Percentiles rank a stretch among this genome's conserved stretches.
phyloP scores from a whole-genome alignment of 92 coral and sea anemone genomes.

The Parazoanthus swiftii region DNA sequence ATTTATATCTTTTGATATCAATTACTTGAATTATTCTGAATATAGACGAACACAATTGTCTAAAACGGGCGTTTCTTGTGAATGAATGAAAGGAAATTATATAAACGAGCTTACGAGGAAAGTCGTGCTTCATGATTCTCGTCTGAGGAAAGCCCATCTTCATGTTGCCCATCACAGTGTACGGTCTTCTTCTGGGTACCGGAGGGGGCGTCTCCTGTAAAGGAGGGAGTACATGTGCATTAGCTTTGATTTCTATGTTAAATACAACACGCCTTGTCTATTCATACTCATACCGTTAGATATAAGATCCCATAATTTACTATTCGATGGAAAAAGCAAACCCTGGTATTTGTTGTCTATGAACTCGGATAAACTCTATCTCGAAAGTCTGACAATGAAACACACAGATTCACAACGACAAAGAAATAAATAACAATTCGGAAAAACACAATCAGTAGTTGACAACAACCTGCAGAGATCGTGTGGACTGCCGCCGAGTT shows the following conservation, averaged over 20 bases:
- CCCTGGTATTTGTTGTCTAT: background rate
- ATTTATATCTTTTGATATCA: no score
- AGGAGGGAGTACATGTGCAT: background rate
- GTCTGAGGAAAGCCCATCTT: conserved; percentile 98
- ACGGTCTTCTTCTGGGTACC: conserved; percentile 87
- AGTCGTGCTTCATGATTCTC: conserved; percentile 87
- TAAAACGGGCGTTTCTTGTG: background rate
- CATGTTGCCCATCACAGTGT: conserved; percentile 95
- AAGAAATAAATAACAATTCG: no score
- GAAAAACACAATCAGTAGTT: no score
- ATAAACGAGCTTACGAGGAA: conserved; percentile 58
- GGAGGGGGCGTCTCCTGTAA: conserved; percentile 89
- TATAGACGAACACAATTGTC: background rate
- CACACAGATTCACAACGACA: no score
- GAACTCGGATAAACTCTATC: no score
- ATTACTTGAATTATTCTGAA: no score
- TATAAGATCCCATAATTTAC: background rate
- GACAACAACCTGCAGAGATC: no score
- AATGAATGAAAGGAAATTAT: background rate
- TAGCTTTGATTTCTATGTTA: background rate
- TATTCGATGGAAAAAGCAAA: background rate
- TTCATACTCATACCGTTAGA: background rate
- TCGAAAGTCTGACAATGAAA: no score
- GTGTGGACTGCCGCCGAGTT: no score
- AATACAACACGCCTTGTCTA: background rate